Conservation (phyloP, 2,888 invertebrate genomes). For the Tribolium freemani region DNA sequence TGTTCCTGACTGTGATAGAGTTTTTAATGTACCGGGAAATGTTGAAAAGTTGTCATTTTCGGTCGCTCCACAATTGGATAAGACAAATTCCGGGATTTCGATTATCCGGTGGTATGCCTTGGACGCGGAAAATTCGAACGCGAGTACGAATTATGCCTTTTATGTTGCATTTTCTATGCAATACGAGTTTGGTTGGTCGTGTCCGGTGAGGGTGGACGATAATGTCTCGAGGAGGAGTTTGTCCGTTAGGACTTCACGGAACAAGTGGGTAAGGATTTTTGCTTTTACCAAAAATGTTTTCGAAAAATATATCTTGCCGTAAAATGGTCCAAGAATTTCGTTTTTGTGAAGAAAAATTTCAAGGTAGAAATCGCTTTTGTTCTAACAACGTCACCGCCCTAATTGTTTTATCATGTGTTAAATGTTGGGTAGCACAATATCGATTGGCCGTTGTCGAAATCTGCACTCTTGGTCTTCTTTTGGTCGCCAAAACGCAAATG, state of each 20-base stretch:
- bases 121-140: conserved; percentile 54
- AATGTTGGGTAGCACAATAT: too few species aligned
- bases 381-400: too few species aligned
- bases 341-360: too few species aligned
- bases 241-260: conserved; percentile 66
- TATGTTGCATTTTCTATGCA: conserved; percentile 62
- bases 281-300: too few species aligned
- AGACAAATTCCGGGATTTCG: conserved; percentile 65
- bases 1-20: conserved; percentile 65
- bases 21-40: conserved; percentile 64
- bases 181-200: conserved; percentile 67
- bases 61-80: conserved; percentile 66
- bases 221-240: conserved; percentile 71
- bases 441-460: too few species aligned
- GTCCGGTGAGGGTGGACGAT: conserved; percentile 73
- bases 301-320: too few species aligned
- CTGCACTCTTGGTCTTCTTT: too few species aligned
- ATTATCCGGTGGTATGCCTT: conserved; percentile 64
- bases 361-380: too few species aligned
- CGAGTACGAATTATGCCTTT: conserved; percentile 59
- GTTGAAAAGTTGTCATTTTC: conserved; percentile 64
- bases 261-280: conserved; percentile 53
- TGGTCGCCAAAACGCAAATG: too few species aligned
- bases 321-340: too few species aligned
- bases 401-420: too few species aligned